Evolutionary conservation across 1,140 invertebrate genomes (phyloP).

Genomic region (Papilio dardanus): DNA sequence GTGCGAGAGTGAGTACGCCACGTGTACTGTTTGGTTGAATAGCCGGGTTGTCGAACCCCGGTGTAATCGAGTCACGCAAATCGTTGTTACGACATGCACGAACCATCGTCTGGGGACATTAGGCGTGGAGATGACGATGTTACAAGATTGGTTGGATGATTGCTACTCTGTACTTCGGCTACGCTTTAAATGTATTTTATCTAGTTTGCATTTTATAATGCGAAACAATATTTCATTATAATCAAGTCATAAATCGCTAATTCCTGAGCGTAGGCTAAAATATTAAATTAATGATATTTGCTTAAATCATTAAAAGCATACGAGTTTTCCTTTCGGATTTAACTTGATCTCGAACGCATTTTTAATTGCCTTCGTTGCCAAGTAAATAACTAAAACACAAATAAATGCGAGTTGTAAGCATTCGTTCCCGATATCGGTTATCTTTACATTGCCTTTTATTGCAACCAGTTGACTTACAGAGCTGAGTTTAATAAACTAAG

Average conservation of each 20-base stretch:
- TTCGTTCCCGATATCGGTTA: not conserved
- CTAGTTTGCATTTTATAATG: too few species aligned
- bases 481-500: conserved; percentile 16
- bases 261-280: too few species aligned
- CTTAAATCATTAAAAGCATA: too few species aligned
- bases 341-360: too few species aligned
- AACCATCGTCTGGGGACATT: conserved; percentile 1
- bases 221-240: too few species aligned
- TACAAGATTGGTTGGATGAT: conserved; percentile 14
- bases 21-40: conserved; percentile 39
- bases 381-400: not conserved
- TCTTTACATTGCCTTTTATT: conserved; percentile 12
- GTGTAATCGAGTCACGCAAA: conserved; percentile 50
- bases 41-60: conserved; percentile 47
- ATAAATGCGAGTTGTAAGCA: not conserved
- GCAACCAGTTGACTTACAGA: conserved; percentile 3
- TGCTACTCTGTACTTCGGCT: not conserved
- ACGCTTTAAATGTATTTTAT: not conserved
- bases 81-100: conserved; percentile 30
- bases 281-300: too few species aligned
- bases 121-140: conserved; percentile 18
- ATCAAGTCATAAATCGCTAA: too few species aligned
- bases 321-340: too few species aligned
- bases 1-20: conserved; percentile 12
- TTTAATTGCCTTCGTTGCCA: not conserved